These are phyloP conservation scores for Trisateles emortualis DNA, from an alignment of 2,888 invertebrate genomes.

Conservation along the genomic window DNA sequence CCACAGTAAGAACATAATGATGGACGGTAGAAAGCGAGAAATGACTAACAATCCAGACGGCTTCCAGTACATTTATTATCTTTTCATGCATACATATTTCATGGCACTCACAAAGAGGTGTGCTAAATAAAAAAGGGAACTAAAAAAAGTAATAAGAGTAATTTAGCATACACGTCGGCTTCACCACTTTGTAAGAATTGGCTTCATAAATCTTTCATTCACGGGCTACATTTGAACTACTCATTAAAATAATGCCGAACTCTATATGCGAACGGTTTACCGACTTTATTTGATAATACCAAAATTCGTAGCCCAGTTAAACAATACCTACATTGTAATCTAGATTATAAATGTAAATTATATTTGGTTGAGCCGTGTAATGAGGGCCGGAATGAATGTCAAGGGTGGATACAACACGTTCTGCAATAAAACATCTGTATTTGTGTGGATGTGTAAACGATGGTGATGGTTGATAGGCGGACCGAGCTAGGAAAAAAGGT, in stretches of 20 bases:
- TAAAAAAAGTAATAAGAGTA: constrained; percentile 53
- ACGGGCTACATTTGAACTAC: constrained; percentile 40
- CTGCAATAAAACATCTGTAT: constrained; percentile 47
- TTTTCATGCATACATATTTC: constrained; percentile 15
- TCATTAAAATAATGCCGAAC: constrained; percentile 50
- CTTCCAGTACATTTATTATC: constrained; percentile 31
- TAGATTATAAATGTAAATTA: constrained; percentile 58
- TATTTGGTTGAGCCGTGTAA: constrained; percentile 48
- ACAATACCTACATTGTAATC: constrained; percentile 52
- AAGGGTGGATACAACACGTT: constrained; percentile 56
- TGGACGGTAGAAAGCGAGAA: constrained; percentile 21
- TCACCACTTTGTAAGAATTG: constrained; percentile 56
- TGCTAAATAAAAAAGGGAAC: constrained; percentile 47
- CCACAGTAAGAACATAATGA: constrained; percentile 34
- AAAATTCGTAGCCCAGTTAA: constrained; percentile 52
- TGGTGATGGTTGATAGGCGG: constrained; percentile 40
- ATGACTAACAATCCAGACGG: constrained; percentile 18
- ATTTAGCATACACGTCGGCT: constrained; percentile 48
- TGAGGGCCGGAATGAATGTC: constrained; percentile 52
- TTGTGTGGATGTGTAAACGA: constrained; percentile 36
- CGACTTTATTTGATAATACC: constrained; percentile 49
- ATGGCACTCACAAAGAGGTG: constrained; percentile 34
- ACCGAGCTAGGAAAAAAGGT: constrained; percentile 43
- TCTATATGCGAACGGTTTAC: constrained; percentile 49
- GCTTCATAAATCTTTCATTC: constrained; percentile 61